phyloP scores from a whole-genome alignment of 2,888 invertebrate genomes.

The Bellardia pandia region DNA sequence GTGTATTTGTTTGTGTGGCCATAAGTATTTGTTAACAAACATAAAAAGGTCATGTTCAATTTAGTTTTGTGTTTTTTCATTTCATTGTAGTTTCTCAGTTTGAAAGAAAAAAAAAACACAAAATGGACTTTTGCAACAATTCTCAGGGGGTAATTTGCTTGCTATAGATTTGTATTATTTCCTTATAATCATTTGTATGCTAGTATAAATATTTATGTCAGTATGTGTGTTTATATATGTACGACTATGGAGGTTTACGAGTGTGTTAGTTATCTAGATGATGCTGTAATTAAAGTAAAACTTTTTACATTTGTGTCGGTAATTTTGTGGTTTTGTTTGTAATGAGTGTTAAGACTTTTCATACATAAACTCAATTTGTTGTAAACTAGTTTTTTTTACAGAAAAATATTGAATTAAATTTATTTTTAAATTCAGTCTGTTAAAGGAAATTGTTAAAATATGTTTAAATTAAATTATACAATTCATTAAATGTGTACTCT shows the following conservation, averaged over 20 bases:
- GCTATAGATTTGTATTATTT: slow-evolving; percentile 65
- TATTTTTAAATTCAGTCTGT: slow-evolving; percentile 21
- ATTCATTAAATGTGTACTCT: slow-evolving; percentile 54
- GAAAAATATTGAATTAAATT: slow-evolving; percentile 55
- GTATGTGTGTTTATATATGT: background rate
- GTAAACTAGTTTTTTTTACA: slow-evolving; percentile 7
- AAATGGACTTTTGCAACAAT: slow-evolving; percentile 65
- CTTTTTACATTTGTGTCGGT: slow-evolving; percentile 75
- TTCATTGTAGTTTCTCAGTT: slow-evolving; percentile 26
- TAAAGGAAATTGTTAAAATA: slow-evolving; percentile 55
- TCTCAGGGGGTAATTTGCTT: slow-evolving; percentile 63
- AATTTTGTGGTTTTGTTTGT: slow-evolving; percentile 73
- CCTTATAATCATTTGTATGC: slow-evolving; percentile 14
- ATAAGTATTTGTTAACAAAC: slow-evolving; percentile 56
- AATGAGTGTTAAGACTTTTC: slow-evolving; percentile 70
- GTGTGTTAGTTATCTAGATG: slow-evolving; percentile 66
- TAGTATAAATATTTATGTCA: background rate
- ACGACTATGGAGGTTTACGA: background rate
- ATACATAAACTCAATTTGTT: slow-evolving; percentile 49
- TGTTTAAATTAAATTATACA: slow-evolving; percentile 53
- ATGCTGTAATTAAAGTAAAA: slow-evolving; percentile 76
- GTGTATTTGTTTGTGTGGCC: background rate
- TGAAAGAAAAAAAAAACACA: background rate
- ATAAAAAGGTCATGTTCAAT: slow-evolving; percentile 50
- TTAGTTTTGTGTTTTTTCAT: background rate